These are phyloP conservation scores for Crotophaga sulcirostris DNA, from an alignment of 2,113 vertebrate genomes.

Conservation along the genomic window DNA sequence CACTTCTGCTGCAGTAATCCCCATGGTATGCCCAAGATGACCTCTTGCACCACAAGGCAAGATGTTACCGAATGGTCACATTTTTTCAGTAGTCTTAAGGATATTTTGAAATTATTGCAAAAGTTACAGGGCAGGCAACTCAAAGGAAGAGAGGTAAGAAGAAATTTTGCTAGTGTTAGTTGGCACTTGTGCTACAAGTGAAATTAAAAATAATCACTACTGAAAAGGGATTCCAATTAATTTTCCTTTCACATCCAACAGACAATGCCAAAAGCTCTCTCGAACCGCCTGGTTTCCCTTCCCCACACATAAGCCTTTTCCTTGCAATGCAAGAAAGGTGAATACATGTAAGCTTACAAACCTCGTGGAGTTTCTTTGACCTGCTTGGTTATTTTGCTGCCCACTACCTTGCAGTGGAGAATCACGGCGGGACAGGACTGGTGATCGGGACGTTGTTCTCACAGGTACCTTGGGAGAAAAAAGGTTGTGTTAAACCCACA, in stretches of 20 bases:
- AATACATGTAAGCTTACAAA: constrained; percentile 45
- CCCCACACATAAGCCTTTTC: background rate
- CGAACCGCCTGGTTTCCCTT: background rate
- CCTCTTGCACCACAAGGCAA: background rate
- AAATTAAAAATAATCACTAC: background rate
- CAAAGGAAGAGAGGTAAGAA: background rate
- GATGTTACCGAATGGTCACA: background rate
- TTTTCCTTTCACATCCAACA: background rate
- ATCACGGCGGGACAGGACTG: constrained; percentile 90
- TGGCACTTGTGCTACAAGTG: background rate
- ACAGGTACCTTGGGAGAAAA: constrained; percentile 82
- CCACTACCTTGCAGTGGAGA: constrained; percentile 87
- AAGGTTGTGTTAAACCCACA: background rate
- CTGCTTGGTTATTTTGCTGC: constrained; percentile 81
- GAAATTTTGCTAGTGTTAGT: background rate
- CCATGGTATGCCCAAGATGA: background rate
- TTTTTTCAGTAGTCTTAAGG: background rate
- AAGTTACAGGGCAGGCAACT: background rate
- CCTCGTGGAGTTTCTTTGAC: constrained; percentile 88
- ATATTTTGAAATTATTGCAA: background rate
- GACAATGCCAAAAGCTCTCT: background rate
- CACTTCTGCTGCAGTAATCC: background rate
- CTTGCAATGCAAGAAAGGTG: background rate
- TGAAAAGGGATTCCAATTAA: background rate
- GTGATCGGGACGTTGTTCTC: constrained; percentile 93